Base-by-base conservation (phyloP, 2,888 invertebrate species). In the Harpalus rubripes region DNA sequence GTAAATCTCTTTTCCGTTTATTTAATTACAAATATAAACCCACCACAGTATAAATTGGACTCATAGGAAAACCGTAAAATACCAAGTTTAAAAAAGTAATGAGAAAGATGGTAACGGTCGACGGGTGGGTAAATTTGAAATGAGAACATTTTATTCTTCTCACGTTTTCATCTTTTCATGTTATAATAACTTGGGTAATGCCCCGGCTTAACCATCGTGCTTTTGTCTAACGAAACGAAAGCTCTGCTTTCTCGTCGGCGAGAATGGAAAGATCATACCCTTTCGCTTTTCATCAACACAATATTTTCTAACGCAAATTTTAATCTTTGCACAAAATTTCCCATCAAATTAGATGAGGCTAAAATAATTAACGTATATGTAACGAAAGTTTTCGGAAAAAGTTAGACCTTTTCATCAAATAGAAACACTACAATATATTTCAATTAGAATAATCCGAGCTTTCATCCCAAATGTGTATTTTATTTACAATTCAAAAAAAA, bases 161-260 rank as follows among this genome's bases (percentile, higher is more conserved):
- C 72, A 74, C 72, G 72, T 74, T 74, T 74, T 44, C 44, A 44
- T 44, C 44, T 74, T 74, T 74, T 44, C 44, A 44, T 44, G 72
- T 74, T 74, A 74, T 74, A 74, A 74, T 74, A 74, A 74, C 44
- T 74, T 74, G 41, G 26, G 72, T 74, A 74, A 74, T 74, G 41
- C 44, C 26, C 12, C 7, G 12, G 72, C 72, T 74, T 74, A 74
- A 18, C 32, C 41, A 16, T 74, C 18, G 44, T 44, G 44, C 68
- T 41, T 12, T 65, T 39, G 32, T 68, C 41, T 41, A 32, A 39
- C 41, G 15, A 68, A 41, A 68, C 68, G 68, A 68, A 68, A 68
- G 41, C 41, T 52, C 72, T 41, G 44, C 72, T 74, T 74, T 18
- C 18, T 44, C 72, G 72, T 74, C 72, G 18, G n/a, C 41, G 52